phyloP scores from a whole-genome alignment of 2,113 vertebrate species.

The Canis aureus region DNA sequence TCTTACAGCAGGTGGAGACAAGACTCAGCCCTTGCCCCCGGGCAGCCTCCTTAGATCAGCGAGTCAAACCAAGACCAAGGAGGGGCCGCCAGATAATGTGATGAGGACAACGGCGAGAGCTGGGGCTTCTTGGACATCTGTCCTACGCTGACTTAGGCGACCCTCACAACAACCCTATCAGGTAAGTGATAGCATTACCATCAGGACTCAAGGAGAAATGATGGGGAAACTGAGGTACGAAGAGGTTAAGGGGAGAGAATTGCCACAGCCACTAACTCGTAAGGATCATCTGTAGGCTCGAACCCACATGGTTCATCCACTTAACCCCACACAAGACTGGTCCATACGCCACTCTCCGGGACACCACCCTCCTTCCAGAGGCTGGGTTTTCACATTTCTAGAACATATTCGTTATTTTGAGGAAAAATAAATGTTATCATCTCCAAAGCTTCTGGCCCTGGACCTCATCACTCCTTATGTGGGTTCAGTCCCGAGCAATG shows the following conservation, averaged over 20 bases:
- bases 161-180: not conserved
- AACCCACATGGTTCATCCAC: too few species aligned
- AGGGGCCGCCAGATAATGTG: rapidly evolving
- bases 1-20: not conserved
- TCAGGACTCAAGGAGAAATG: not conserved
- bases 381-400: not conserved
- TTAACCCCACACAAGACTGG: not conserved
- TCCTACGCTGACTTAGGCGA: too few species aligned
- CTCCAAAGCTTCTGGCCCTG: not conserved
- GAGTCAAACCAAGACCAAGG: not conserved
- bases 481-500: not conserved
- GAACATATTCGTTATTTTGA: not conserved
- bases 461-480: not conserved
- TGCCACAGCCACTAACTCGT: not conserved
- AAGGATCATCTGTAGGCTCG: not conserved
- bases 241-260: not conserved
- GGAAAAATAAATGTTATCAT: not conserved
- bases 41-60: not conserved
- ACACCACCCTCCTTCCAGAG: not conserved
- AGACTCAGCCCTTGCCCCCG: rapidly evolving
- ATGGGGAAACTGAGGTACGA: not conserved
- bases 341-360: rapidly evolving
- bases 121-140: not conserved
- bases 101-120: rapidly evolving
- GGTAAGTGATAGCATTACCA: not conserved